These are phyloP conservation scores for Antheraea pernyi DNA, from an alignment of 1,140 invertebrate species.

Conservation along the genomic window DNA sequence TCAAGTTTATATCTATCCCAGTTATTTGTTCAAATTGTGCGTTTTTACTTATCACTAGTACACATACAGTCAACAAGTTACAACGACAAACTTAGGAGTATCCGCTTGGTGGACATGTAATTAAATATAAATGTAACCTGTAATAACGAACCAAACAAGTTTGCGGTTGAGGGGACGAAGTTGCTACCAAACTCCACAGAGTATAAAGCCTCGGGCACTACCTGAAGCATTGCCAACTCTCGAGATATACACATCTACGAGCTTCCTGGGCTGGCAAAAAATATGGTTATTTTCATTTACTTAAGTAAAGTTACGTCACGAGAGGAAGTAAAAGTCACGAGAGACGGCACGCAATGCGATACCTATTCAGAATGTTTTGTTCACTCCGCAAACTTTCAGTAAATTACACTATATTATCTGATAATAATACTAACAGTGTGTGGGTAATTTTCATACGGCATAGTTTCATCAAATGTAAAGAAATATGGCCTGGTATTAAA, in stretches of 20 bases:
- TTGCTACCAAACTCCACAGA: neutral
- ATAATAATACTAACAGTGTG: neutral
- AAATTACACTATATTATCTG: neutral
- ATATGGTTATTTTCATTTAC: constrained; percentile 9
- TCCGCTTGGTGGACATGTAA: neutral
- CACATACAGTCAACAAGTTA: no score
- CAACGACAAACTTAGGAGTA: no score
- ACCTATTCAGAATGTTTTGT: neutral
- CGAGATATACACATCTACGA: neutral
- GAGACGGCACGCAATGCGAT: constrained; percentile 2
- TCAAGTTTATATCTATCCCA: no score
- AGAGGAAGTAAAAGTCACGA: constrained; percentile 6
- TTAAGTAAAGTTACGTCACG: neutral
- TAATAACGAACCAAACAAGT: neutral
- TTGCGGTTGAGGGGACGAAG: neutral
- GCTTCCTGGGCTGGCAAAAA: constrained; percentile 5
- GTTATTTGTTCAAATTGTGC: no score
- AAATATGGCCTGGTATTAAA: no score
- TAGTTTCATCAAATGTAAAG: no score
- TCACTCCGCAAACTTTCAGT: neutral
- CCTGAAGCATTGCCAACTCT: constrained; percentile 12
- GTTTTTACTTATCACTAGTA: no score
- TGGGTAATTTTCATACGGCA: neutral
- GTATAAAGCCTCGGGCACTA: neutral
- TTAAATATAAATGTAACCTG: neutral